Percentiles rank a stretch among this genome's conserved stretches.
Conservation (phyloP, 1,140 invertebrate genomes). For the Monochamus saltuarius region DNA sequence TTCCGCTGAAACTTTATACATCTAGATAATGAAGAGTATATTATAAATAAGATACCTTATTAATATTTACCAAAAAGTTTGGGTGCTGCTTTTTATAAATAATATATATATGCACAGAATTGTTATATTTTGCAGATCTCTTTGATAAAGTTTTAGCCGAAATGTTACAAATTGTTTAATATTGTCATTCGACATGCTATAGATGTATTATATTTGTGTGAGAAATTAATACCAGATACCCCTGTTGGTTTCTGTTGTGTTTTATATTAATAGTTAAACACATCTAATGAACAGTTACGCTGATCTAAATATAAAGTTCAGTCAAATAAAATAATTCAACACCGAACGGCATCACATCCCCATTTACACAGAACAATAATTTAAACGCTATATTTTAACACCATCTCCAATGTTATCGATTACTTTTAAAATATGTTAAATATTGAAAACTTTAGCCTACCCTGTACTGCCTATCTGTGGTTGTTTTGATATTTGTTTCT, state of each 20-base stretch:
- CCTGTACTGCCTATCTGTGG: too few relatives aligned
- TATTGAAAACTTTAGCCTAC: too few relatives aligned
- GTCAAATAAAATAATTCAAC: background rate
- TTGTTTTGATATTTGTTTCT: background rate
- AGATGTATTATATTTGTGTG: conserved; percentile 46
- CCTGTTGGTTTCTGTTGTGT: conserved; percentile 18
- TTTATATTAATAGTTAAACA: conserved; percentile 21
- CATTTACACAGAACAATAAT: too few relatives aligned
- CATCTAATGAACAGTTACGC: background rate
- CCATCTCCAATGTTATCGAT: too few relatives aligned
- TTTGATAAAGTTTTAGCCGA: conserved; percentile 36
- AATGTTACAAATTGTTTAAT: conserved; percentile 39
- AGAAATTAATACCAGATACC: conserved; percentile 27
- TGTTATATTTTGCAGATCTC: conserved; percentile 13
- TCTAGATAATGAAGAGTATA: conserved; percentile 17
- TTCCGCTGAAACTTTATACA: conserved; percentile 41
- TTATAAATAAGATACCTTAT: conserved; percentile 8
- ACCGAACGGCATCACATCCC: too few relatives aligned
- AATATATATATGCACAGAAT: conserved; percentile 7
- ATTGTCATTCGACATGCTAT: conserved; percentile 45
- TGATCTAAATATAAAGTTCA: background rate
- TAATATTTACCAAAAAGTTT: conserved; percentile 5
- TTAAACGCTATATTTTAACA: too few relatives aligned
- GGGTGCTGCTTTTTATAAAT: conserved; percentile 26
- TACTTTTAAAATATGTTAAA: too few relatives aligned